phyloP scores from a whole-genome alignment of 1,140 invertebrate genomes.

The Pomacea maculata region DNA sequence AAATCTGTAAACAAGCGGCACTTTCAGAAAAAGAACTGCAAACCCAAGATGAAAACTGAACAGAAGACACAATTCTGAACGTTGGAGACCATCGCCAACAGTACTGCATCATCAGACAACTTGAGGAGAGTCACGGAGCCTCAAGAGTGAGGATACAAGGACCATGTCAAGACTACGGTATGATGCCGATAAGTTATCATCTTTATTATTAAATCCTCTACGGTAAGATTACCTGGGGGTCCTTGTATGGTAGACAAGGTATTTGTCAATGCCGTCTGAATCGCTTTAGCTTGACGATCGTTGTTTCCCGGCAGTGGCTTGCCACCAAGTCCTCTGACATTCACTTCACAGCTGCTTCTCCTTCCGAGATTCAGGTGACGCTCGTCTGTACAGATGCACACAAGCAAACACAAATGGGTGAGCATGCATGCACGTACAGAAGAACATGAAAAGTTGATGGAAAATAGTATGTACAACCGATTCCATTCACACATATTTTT shows the following conservation, averaged over 20 bases:
- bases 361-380: not conserved
- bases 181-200: too few species aligned
- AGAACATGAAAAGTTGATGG: not conserved
- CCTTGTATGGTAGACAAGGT: slow-evolving; percentile 53
- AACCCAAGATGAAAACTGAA: too few species aligned
- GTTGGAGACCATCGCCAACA: too few species aligned
- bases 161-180: too few species aligned
- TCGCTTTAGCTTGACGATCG: slow-evolving; percentile 35
- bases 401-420: not conserved
- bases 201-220: too few species aligned
- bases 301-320: slow-evolving; percentile 34
- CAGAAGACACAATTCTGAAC: too few species aligned
- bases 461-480: not conserved
- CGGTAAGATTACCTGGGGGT: slow-evolving; percentile 44
- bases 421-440: not conserved
- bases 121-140: too few species aligned
- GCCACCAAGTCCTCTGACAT: not conserved
- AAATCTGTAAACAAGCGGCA: too few species aligned
- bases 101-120: too few species aligned
- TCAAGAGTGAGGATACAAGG: too few species aligned
- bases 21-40: too few species aligned
- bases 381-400: not conserved
- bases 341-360: not conserved
- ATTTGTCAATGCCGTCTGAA: slow-evolving; percentile 36
- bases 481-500: not conserved